These are phyloP conservation scores for Listronotus oregonensis DNA, from an alignment of 1,140 invertebrate genomes.

Conservation along the genomic window DNA sequence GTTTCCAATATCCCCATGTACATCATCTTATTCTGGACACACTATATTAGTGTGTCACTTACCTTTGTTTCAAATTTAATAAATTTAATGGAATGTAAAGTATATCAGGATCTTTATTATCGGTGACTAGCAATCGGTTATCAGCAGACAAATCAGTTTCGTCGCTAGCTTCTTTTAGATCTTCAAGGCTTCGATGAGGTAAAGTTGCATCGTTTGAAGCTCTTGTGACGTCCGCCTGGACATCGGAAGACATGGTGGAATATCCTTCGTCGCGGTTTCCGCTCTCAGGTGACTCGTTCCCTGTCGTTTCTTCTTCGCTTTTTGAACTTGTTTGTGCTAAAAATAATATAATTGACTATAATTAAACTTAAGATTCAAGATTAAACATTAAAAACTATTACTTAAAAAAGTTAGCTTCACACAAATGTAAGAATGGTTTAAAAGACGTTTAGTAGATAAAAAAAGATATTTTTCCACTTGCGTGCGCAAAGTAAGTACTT, in stretches of 20 bases:
- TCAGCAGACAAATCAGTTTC: constrained; percentile 66
- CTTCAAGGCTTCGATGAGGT: constrained; percentile 66
- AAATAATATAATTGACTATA: constrained; percentile 6
- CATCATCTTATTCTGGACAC: too few species aligned
- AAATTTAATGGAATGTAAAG: constrained; percentile 72
- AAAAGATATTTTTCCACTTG: too few species aligned
- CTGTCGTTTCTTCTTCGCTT: constrained; percentile 64
- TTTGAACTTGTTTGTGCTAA: constrained; percentile 51
- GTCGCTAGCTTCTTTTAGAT: constrained; percentile 73
- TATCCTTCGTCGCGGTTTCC: constrained; percentile 85
- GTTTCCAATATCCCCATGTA: too few species aligned
- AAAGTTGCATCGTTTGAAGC: constrained; percentile 56
- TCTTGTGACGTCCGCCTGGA: constrained; percentile 68
- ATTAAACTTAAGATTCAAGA: neutral
- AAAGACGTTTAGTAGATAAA: too few species aligned
- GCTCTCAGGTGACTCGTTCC: constrained; percentile 70
- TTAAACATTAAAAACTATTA: neutral
- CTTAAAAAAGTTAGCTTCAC: too few species aligned
- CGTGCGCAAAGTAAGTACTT: too few species aligned
- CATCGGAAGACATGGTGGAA: constrained; percentile 88
- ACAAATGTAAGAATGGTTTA: neutral
- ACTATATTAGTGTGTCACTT: constrained; percentile 1
- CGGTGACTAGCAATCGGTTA: constrained; percentile 59
- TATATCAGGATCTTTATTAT: constrained; percentile 68
- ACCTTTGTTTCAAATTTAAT: constrained; percentile 64